These are phyloP conservation scores for Thryonomys swinderianus DNA, from an alignment of 2,113 vertebrate genomes.

Conservation along the genomic window DNA sequence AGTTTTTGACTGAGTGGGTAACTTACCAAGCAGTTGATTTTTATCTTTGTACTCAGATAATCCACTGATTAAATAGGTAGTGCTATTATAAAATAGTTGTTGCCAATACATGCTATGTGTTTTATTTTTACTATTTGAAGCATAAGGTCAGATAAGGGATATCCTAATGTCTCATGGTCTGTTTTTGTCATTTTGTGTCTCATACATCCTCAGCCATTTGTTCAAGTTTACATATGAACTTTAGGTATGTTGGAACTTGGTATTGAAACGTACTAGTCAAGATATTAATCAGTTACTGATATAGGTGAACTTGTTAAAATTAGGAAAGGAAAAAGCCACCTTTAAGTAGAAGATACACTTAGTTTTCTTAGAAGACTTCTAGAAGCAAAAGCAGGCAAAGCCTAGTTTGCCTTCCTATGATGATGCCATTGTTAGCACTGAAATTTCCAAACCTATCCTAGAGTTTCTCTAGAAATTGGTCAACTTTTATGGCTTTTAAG, in stretches of 20 bases:
- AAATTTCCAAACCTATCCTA: not conserved
- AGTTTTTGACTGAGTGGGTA: too few relatives aligned
- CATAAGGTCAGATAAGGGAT: too few relatives aligned
- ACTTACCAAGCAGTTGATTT: too few relatives aligned
- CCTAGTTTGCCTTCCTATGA: not conserved
- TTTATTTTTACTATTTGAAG: too few relatives aligned
- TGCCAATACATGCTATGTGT: too few relatives aligned
- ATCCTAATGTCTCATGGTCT: too few relatives aligned
- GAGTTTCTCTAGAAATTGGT: not conserved
- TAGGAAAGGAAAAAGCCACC: not conserved
- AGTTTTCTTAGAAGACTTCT: not conserved
- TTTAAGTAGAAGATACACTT: not conserved
- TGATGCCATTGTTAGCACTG: not conserved
- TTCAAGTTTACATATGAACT: not conserved
- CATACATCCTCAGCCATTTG: not conserved
- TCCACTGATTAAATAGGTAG: too few relatives aligned
- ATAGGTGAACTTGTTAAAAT: too few relatives aligned
- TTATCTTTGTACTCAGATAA: too few relatives aligned
- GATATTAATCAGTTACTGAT: too few relatives aligned
- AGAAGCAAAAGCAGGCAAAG: not conserved
- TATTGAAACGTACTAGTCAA: too few relatives aligned
- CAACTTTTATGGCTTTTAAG: constrained; percentile 33
- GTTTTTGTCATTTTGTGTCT: not conserved
- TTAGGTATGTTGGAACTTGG: not conserved
- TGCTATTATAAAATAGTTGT: too few relatives aligned